Conservation (phyloP, 2,888 invertebrate species). For the Shargacucullia verbasci region DNA sequence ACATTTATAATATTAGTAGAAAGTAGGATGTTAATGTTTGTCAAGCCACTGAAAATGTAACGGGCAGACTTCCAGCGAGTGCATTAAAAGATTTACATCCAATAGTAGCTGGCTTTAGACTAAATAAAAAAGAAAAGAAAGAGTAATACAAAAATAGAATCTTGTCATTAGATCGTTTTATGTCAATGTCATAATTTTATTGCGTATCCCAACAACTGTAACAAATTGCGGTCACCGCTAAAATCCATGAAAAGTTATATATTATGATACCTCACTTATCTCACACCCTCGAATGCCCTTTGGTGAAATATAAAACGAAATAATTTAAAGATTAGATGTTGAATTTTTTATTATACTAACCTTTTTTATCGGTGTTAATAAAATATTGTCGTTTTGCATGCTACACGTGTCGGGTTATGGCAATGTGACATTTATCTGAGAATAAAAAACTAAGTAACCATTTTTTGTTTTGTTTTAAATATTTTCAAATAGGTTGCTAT, state of each 20-base stretch:
- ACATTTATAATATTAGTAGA: too few relatives aligned
- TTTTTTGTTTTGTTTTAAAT: too few relatives aligned
- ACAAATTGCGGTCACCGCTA: slow-evolving; percentile 17
- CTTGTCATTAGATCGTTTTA: neutral
- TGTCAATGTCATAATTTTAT: neutral
- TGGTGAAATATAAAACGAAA: slow-evolving; percentile 46
- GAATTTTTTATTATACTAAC: slow-evolving; percentile 47
- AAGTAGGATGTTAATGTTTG: too few relatives aligned
- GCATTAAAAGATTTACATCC: too few relatives aligned
- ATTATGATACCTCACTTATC: slow-evolving; percentile 42
- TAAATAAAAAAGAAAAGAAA: too few relatives aligned
- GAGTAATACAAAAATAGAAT: neutral
- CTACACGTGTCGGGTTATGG: slow-evolving; percentile 9
- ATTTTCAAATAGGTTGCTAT: too few relatives aligned
- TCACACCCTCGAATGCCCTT: slow-evolving; percentile 27
- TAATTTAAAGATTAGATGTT: slow-evolving; percentile 55
- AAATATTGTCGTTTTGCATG: slow-evolving; percentile 29
- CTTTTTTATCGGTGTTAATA: slow-evolving; percentile 49
- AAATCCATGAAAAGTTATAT: slow-evolving; percentile 29
- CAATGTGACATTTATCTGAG: slow-evolving; percentile 3
- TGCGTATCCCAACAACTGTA: neutral
- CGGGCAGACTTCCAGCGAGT: too few relatives aligned
- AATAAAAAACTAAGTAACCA: neutral
- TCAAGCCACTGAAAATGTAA: too few relatives aligned
- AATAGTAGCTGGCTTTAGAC: too few relatives aligned